phyloP scores from a whole-genome alignment of 2,797 vertebrate genomes.

The Tenualosa thibaudeaui region DNA sequence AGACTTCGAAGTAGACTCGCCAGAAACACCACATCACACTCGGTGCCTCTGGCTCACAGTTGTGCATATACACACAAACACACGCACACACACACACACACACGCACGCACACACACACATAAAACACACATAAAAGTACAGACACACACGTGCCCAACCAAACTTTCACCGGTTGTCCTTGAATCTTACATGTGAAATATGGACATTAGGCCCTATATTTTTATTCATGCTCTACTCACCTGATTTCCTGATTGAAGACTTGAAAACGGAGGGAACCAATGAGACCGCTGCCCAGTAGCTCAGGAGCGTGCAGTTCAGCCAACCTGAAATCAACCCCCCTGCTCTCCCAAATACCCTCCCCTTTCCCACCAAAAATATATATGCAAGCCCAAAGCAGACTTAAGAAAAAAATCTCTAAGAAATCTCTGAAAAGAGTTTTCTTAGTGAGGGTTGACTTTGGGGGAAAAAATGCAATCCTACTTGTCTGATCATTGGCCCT shows the following conservation, averaged over 20 bases:
- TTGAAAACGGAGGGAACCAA: conserved; percentile 71
- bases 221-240: conserved; percentile 45
- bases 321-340: conserved; percentile 46
- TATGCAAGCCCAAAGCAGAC: neutral
- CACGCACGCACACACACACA: conserved; percentile 3
- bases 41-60: conserved; percentile 4
- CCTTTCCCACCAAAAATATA: conserved; percentile 14
- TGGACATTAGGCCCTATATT: conserved; percentile 64
- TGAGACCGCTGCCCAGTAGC: conserved; percentile 68
- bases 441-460: conserved; percentile 68
- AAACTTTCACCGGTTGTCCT: neutral
- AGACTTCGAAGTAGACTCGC: conserved; percentile 1
- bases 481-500: conserved; percentile 70
- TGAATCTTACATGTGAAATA: conserved; percentile 25
- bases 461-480: conserved; percentile 61
- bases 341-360: neutral
- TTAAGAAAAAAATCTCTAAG: conserved; percentile 38
- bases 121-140: neutral
- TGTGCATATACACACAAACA: neutral
- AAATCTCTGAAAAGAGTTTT: neutral
- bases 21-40: neutral
- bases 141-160: neutral
- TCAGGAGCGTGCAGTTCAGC: conserved; percentile 68
- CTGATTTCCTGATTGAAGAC: conserved; percentile 74
- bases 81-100: neutral